Conservation (phyloP, 2,113 vertebrate genomes). For the Aleadryas rufinucha region DNA sequence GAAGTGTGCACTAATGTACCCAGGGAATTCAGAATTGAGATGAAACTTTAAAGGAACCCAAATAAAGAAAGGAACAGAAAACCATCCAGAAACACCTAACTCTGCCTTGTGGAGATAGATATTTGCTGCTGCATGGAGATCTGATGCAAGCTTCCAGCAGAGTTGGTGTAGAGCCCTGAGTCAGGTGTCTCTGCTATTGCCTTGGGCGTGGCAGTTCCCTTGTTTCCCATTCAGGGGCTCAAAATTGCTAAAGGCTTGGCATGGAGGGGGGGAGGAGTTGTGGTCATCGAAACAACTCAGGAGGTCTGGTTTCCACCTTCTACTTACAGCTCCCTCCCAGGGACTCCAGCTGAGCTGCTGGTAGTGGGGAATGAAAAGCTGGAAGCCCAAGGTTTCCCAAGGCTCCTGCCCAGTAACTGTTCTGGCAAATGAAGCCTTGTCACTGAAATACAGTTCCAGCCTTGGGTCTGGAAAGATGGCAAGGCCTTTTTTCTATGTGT, state of each 20-base stretch:
- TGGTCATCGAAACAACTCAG: background rate
- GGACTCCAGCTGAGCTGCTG: background rate
- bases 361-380: background rate
- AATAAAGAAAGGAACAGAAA: background rate
- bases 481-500: background rate
- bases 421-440: background rate
- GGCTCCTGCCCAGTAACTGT: background rate
- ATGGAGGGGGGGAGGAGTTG: background rate
- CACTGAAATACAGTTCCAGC: background rate
- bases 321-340: background rate
- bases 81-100: background rate
- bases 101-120: background rate
- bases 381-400: background rate
- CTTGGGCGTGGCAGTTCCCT: background rate
- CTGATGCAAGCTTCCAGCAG: background rate
- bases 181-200: background rate
- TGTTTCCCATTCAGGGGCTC: background rate
- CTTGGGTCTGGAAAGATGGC: background rate
- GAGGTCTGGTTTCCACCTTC: background rate
- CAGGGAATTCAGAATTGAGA: background rate
- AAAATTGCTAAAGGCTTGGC: background rate
- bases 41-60: background rate
- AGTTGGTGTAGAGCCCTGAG: background rate
- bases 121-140: background rate
- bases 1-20: background rate